Conservation (phyloP, 2,797 vertebrate species). For the Epinephelus awoara region DNA sequence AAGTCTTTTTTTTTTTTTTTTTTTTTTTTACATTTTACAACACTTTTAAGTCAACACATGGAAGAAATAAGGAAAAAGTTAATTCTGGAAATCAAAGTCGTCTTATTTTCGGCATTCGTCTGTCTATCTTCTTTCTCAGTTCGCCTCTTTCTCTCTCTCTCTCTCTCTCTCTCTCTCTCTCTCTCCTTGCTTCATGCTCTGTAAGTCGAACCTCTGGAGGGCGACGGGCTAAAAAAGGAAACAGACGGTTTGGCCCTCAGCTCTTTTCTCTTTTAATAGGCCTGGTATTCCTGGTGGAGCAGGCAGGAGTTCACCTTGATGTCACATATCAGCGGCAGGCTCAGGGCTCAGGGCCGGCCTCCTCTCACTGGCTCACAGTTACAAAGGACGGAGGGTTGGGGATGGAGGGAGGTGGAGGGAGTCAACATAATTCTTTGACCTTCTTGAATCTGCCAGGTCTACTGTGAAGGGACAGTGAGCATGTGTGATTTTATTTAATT, state of each 20-base stretch:
- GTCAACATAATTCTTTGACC: constrained; percentile 49
- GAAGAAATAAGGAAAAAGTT: constrained; percentile 1
- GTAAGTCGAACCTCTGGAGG: constrained; percentile 71
- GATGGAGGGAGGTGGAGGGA: constrained; percentile 18
- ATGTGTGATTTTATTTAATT: constrained; percentile 34
- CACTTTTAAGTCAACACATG: neutral
- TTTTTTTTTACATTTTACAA: neutral
- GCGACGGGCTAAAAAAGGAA: constrained; percentile 70
- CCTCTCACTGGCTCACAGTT: constrained; percentile 47
- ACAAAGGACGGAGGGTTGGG: constrained; percentile 20
- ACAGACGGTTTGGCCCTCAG: constrained; percentile 67
- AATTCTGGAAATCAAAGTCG: constrained; percentile 7
- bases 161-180: neutral
- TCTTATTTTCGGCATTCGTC: neutral
- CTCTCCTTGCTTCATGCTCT: constrained; percentile 50
- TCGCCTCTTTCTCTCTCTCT: neutral
- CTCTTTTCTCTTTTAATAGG: constrained; percentile 78
- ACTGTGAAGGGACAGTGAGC: constrained; percentile 7
- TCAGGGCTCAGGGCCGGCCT: constrained; percentile 47
- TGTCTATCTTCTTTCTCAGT: constrained; percentile 7
- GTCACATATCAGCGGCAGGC: constrained; percentile 71
- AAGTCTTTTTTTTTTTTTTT: neutral
- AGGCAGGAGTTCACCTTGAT: constrained; percentile 80
- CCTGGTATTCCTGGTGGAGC: constrained; percentile 70
- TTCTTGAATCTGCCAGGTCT: constrained; percentile 42